Percentiles rank a stretch among this genome's conserved stretches.
Conservation (phyloP, 2,888 invertebrate species). For the Netelia inedita region DNA sequence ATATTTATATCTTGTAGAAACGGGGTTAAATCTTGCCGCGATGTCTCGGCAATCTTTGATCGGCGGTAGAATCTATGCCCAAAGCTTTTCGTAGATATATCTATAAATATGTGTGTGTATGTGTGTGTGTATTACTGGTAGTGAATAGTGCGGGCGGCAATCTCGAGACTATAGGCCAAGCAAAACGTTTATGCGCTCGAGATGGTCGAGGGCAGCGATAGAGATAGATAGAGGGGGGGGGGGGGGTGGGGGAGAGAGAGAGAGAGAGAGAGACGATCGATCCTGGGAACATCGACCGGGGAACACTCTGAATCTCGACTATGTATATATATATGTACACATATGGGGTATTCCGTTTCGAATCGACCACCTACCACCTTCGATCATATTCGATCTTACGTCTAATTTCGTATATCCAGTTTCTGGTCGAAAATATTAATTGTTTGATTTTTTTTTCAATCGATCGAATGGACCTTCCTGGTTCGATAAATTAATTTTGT, state of each 20-base stretch:
- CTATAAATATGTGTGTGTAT: neutral
- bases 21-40: constrained; percentile 61
- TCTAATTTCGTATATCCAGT: too few relatives aligned
- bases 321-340: constrained; percentile 10
- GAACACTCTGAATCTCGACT: constrained; percentile 17
- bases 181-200: constrained; percentile 60
- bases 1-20: constrained; percentile 59
- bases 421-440: too few relatives aligned
- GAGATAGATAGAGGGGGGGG: neutral
- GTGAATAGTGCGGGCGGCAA: constrained; percentile 57
- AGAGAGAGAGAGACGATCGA: constrained; percentile 36
- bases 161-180: constrained; percentile 50
- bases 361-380: neutral
- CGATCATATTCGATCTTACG: neutral
- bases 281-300: constrained; percentile 62
- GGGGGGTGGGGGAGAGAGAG: neutral
- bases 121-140: constrained; percentile 1
- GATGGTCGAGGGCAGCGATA: constrained; percentile 51
- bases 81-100: constrained; percentile 40
- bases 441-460: too few relatives aligned
- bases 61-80: constrained; percentile 39
- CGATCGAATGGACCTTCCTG: too few relatives aligned
- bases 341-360: neutral
- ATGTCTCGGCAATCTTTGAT: constrained; percentile 52
- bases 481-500: too few relatives aligned